Evolutionary conservation across 1,140 invertebrate genomes (phyloP), one percentile per base, ranked within the genome.

Genomic region (Pseudomyrmex pallidus): DNA sequence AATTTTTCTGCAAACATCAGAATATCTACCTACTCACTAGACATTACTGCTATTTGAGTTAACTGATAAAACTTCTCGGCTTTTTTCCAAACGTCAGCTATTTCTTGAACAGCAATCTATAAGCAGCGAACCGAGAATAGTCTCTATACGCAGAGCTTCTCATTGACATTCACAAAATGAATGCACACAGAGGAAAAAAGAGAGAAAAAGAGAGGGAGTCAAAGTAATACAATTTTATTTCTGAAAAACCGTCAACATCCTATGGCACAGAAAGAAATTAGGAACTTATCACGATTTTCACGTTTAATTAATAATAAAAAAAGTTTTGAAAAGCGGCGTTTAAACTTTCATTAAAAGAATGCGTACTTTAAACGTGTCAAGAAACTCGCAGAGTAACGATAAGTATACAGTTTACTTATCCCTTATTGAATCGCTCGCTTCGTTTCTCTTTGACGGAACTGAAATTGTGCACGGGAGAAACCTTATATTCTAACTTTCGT

Each of bases 41-140:
- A n/a, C 35, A 82, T 62, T 74, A 78, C 20, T 62, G 0, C 12
- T 82, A 25, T 82, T 25, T 5, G 17, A 54, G n/a, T 64, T 44
- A 74, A 63, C 78, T 63, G 78, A 82, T 82, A 74, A 82, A 82
- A 82, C 12, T 74, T 62, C 22, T 15, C n/a, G 52, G 0, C 12
- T 15, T 46, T 63, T 56, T 48, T 61, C 12, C 13, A 17, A 13
- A 35, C 13, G 46, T 74, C 70, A 74, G 57, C 17, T 74, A 57
- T 15, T 74, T 64, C 68, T 54, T 63, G 35, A 63, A 7, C n/a
- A 20, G n/a, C 12, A 74, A 20, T 72, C 46, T 62, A 22, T 25
- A 57, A 68, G 46, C 67, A 80, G 44, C 66, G 54, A 80, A 4
- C 44, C 17, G 48, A 35, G 22, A 52, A 15, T 22, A 4, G 13